Evolutionary conservation across 2,888 invertebrate species (phyloP), one percentile per base, ranked within the genome.

Genomic region (Lomographa bimaculata): DNA sequence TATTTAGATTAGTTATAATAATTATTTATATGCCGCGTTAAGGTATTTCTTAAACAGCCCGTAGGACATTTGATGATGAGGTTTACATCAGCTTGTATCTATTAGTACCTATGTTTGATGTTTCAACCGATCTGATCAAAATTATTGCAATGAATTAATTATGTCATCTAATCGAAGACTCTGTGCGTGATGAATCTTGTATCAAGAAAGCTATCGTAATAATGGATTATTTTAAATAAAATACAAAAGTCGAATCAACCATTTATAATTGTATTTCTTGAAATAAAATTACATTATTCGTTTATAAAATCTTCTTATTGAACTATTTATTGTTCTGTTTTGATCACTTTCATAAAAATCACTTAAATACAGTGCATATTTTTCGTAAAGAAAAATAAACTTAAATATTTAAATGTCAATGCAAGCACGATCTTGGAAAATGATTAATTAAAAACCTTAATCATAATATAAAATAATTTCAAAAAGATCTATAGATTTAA

Each of bases 241-340:
- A 32, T 21, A 54, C 48, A 44, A 48, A 56, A 51, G 46, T 71
- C 66, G 57, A 75, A 73, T 77, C 71, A 84, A 82, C 77, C 65
- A 75, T 82, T 83, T 80, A 79, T 80, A 80, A 75, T 71, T 68
- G 59, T 67, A 70, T 72, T 74, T 71, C 60, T 67, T 49, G 54
- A 65, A 70, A 73, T 69, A 70, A 72, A 71, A 71, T 73, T 74
- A 76, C 71, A 74, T 71, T 69, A 61, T 68, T 60, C 61, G 61
- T 69, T 72, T 67, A 76, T 71, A 74, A 57, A 75, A 74, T 73
- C 57, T 69, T 63, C 77, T 78, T 79, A 83, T 54, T 64, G 63
- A 74, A 70, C 74, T 80, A 78, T 72, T 74, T 74, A 76, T 77
- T 80, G 74, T 80, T 84, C 74, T 51, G 64, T 57, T 71, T 83